Percentiles rank a stretch among this genome's conserved stretches.
Conservation (phyloP, 2,797 vertebrate species). For the Thalassophryne amazonica region DNA sequence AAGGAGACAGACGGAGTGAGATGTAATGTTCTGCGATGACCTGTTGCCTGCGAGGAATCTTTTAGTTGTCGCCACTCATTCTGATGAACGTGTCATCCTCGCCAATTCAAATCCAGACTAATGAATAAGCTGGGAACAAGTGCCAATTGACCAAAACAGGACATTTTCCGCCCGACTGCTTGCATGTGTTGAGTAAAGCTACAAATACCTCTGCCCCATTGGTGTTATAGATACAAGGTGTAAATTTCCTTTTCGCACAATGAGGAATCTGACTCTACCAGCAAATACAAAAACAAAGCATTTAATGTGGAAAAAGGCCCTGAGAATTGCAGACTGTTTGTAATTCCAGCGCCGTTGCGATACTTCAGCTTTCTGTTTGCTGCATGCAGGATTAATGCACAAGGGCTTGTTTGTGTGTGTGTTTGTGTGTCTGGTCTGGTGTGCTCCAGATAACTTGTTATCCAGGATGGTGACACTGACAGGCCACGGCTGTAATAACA, state of each 20-base stretch:
- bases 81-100: conserved; percentile 9
- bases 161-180: conserved; percentile 45
- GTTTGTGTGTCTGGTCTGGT: conserved; percentile 2
- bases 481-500: conserved; percentile 26
- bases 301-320: background rate
- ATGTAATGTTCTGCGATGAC: conserved; percentile 16
- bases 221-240: conserved; percentile 18
- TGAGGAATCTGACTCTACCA: conserved; percentile 17
- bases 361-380: conserved; percentile 4
- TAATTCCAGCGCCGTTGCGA: conserved; percentile 26
- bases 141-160: conserved; percentile 38
- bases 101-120: conserved; percentile 20
- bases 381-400: conserved; percentile 31
- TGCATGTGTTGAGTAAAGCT: conserved; percentile 31
- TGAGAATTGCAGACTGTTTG: conserved; percentile 20
- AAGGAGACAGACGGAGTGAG: conserved; percentile 6
- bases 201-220: conserved; percentile 32
- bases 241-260: conserved; percentile 56
- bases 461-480: conserved; percentile 29
- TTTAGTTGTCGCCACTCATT: conserved; percentile 11
- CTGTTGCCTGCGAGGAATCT: conserved; percentile 47
- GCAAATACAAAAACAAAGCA: conserved; percentile 26
- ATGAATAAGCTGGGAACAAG: conserved; percentile 16
- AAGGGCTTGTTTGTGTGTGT: background rate
- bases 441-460: conserved; percentile 42